Evolutionary conservation across 2,797 vertebrate species (phyloP).

Genomic region (Pangasius mekongensis): DNA sequence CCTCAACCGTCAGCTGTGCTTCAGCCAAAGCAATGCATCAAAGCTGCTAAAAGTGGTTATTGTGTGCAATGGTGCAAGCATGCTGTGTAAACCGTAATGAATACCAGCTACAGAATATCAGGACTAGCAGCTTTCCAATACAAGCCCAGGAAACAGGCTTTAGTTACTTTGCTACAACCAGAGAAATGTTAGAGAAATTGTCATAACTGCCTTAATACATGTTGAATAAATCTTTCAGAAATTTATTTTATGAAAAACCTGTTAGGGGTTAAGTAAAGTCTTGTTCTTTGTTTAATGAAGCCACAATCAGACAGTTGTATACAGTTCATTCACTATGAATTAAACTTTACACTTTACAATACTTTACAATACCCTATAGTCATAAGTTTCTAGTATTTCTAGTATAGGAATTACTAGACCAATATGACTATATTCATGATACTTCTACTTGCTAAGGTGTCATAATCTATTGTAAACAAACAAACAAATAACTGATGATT

Average conservation of each 20-base stretch:
- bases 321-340: neutral
- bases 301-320: too few relatives aligned
- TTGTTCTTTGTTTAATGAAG: neutral
- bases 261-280: neutral
- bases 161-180: neutral
- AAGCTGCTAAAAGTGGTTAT: neutral
- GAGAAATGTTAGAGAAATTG: neutral
- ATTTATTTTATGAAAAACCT: too few relatives aligned
- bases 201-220: neutral
- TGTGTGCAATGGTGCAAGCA: neutral
- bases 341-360: neutral
- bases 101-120: neutral
- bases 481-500: too few relatives aligned
- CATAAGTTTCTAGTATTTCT: neutral
- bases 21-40: neutral
- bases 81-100: neutral
- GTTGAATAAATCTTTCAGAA: neutral
- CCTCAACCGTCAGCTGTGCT: neutral
- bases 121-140: neutral
- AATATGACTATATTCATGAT: neutral
- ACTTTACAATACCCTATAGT: neutral
- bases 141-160: neutral
- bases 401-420: neutral
- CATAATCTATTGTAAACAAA: too few relatives aligned
- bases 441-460: neutral